Evolutionary conservation across 2,888 invertebrate species (phyloP), one percentile per base, ranked within the genome.

Genomic region (Octonoba sinensis): DNA sequence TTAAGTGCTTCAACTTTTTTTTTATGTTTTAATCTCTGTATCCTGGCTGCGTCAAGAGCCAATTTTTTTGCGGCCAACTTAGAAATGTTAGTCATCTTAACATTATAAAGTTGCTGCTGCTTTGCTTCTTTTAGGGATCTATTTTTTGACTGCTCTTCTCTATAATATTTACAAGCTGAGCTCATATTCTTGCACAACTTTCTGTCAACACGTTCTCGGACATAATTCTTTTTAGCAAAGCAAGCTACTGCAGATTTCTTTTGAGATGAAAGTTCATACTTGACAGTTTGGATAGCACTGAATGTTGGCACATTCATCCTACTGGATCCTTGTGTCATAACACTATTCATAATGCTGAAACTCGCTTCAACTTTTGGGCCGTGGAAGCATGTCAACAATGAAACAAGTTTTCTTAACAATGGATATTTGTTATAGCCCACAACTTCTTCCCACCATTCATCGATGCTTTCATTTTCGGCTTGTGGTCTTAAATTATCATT

Each of bases 291-390:
- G 6, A 71, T n/a, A 22, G 57, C 70, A 57, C 46, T 18, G 18
- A 27, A 62, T 62, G 62, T 62, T 27, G 24, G 18, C 15, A 62
- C 4, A 62, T 62, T 60, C 22, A 60, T n/a, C 22, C 71, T 59
- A 44, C 22, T 60, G 12, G 47, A 11, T 72, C n/a, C 60, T 47
- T 46, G 18, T 24, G 60, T 60, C 2, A 60, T 60, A n/a, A 46
- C 27, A 49, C 15, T 46, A 27, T 72, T 72, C 71, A 72, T 60
- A 1, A 60, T 44, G 57, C 62, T 72, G 60, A 72, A 72, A 60
- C 49, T 60, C 15, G 6, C 20, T 51, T 62, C 62, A 16, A 62
- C 62, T 60, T 60, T 49, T 46, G 62, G 60, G 0, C 51, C 62
- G 24, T 72, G 62, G 24, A 72, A 72, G 24, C 60, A 72, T 2